phyloP scores from a whole-genome alignment of 2,888 invertebrate species.

The Apamea sordens region DNA sequence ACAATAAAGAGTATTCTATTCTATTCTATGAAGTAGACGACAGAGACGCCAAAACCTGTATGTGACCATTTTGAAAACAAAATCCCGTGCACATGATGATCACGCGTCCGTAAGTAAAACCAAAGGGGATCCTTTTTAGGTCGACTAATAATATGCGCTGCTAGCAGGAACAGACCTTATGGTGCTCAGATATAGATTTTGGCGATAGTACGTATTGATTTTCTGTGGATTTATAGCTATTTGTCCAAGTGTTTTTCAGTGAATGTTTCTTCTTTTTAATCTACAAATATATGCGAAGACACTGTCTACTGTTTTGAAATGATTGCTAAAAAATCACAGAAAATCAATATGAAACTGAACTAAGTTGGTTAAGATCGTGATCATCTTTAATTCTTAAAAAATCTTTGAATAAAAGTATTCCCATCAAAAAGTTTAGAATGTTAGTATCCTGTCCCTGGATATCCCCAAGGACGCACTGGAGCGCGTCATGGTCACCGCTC shows the following conservation, averaged over 20 bases:
- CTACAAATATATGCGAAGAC: too few relatives aligned
- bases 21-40: background rate
- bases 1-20: too few relatives aligned
- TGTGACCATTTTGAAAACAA: too few relatives aligned
- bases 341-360: background rate
- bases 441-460: conserved; percentile 53
- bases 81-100: too few relatives aligned
- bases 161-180: too few relatives aligned
- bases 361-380: background rate
- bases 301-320: background rate
- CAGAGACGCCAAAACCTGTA: too few relatives aligned
- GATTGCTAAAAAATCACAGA: background rate
- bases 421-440: conserved; percentile 10
- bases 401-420: background rate
- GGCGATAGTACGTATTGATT: background rate
- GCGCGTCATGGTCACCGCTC: conserved; percentile 72
- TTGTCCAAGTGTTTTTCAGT: background rate
- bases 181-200: too few relatives aligned
- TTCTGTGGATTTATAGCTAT: background rate
- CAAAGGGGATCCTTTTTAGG: too few relatives aligned
- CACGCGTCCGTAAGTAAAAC: too few relatives aligned
- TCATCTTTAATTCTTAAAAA: too few relatives aligned
- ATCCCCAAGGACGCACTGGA: conserved; percentile 68
- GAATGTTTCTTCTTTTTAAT: background rate
- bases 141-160: too few relatives aligned